Evolutionary conservation across 2,797 vertebrate genomes (phyloP).

Genomic region (Pipistrellus nathusii): DNA sequence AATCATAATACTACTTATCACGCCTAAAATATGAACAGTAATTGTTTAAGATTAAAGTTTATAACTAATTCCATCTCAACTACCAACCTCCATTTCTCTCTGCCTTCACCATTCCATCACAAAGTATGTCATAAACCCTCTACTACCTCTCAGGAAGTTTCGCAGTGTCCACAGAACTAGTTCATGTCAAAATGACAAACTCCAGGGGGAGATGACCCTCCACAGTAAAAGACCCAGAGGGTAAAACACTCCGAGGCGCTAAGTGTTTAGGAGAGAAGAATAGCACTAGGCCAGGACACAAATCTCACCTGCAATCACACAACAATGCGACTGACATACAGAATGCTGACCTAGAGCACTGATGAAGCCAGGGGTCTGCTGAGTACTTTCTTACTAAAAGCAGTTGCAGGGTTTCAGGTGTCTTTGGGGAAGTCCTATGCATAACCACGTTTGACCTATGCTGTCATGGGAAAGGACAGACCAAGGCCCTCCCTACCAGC

Average conservation of each 20-base stretch:
- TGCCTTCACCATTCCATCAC: background rate
- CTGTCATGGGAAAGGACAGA: too few species aligned
- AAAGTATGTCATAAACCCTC: constrained; percentile 44
- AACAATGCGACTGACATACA: background rate
- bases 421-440: too few species aligned
- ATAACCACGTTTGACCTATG: too few species aligned
- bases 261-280: background rate
- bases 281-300: background rate
- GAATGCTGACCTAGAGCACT: background rate
- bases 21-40: background rate
- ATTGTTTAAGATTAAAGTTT: constrained; percentile 50
- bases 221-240: background rate
- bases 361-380: background rate
- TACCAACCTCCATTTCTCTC: constrained; percentile 15
- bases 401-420: too few species aligned
- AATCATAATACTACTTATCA: background rate
- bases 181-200: constrained; percentile 30
- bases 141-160: background rate
- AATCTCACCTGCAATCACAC: background rate
- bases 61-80: constrained; percentile 16
- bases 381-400: background rate
- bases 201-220: background rate
- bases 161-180: constrained; percentile 8
- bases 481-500: too few species aligned
- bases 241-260: background rate